phyloP scores from a whole-genome alignment of 2,113 vertebrate species.

The Glaucidium brasilianum region DNA sequence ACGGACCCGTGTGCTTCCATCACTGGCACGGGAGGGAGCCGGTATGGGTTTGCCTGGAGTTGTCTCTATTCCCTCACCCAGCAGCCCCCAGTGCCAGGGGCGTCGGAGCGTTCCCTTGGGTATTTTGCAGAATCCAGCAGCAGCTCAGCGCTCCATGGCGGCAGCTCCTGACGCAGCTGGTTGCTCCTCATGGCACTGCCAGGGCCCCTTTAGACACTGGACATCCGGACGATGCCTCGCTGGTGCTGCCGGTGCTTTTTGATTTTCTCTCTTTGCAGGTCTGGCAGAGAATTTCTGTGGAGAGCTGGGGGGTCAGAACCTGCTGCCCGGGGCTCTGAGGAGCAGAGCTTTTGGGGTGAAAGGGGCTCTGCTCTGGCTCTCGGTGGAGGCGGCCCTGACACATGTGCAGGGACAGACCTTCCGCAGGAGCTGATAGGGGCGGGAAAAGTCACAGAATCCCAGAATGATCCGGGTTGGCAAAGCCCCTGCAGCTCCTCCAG shows the following conservation, averaged over 20 bases:
- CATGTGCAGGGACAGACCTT: not conserved
- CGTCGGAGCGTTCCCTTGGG: not conserved
- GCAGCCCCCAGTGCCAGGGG: not conserved
- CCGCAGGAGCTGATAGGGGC: not conserved
- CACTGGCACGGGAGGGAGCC: not conserved
- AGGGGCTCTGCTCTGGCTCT: not conserved
- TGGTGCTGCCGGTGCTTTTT: not conserved
- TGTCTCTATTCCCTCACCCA: not conserved
- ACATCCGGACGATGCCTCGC: too few relatives aligned
- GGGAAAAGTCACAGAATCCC: too few relatives aligned
- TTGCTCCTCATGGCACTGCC: not conserved
- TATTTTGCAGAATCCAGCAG: not conserved
- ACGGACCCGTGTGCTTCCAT: not conserved
- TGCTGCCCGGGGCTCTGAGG: rapidly evolving
- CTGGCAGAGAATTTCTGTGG: not conserved
- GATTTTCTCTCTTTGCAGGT: not conserved
- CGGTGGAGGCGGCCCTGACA: not conserved
- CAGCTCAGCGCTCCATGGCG: not conserved
- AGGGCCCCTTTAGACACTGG: not conserved
- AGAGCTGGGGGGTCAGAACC: not conserved
- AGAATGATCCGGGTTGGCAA: too few relatives aligned
- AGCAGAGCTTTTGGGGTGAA: not conserved
- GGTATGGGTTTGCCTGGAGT: not conserved
- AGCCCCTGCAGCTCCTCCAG: too few relatives aligned
- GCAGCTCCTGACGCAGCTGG: not conserved